Conservation (phyloP, 1,140 invertebrate genomes). For the Brachionus rubens region DNA sequence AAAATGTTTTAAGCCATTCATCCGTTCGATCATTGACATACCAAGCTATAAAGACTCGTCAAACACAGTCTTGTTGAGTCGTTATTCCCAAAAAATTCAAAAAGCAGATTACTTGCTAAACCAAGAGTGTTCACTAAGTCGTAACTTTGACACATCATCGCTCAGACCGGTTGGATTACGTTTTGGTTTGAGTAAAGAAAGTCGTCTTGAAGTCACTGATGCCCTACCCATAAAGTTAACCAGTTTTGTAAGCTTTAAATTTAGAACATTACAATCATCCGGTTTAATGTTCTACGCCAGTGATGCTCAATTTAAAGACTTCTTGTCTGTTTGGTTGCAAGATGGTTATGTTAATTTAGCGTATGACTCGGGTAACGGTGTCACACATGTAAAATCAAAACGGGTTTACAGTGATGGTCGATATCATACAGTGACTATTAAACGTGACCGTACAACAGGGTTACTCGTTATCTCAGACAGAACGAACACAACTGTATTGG, state of each 20-base stretch:
- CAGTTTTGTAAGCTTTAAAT: slow-evolving; percentile 39
- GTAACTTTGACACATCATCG: background rate
- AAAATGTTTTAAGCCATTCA: background rate
- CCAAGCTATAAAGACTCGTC: background rate
- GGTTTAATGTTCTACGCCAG: slow-evolving; percentile 40
- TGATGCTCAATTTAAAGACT: slow-evolving; percentile 63
- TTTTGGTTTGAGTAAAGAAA: slow-evolving; percentile 13
- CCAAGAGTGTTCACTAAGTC: background rate
- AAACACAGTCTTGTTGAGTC: background rate
- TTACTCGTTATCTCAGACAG: slow-evolving; percentile 17
- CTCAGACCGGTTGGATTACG: background rate
- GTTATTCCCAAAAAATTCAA: background rate
- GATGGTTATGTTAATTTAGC: slow-evolving; percentile 71
- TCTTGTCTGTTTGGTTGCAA: slow-evolving; percentile 75
- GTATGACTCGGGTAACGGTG: slow-evolving; percentile 71
- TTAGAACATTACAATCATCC: slow-evolving; percentile 18
- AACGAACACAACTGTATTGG: slow-evolving; percentile 20
- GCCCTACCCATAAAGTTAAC: background rate
- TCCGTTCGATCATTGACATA: background rate
- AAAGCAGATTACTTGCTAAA: slow-evolving; percentile 14
- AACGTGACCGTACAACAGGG: background rate
- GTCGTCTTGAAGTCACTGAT: background rate
- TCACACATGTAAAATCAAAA: slow-evolving; percentile 32
- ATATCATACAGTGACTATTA: slow-evolving; percentile 31
- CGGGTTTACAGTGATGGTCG: slow-evolving; percentile 26